Conservation (phyloP, 1,140 invertebrate genomes). For the Varroa destructor region DNA sequence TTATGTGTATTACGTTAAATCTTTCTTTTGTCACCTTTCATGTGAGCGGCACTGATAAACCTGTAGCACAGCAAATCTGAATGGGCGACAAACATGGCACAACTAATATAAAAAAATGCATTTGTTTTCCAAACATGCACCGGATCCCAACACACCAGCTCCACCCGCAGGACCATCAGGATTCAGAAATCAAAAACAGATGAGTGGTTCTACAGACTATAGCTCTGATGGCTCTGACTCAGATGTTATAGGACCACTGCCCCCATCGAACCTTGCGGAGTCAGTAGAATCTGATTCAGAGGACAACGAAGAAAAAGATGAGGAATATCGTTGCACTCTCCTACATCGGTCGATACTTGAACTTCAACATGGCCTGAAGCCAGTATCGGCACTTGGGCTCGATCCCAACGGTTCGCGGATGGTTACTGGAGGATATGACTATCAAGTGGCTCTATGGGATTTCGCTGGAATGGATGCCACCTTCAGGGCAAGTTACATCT, state of each 20-base stretch:
- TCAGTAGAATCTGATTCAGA: constrained; percentile 31
- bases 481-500: constrained; percentile 41
- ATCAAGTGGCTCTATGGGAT: constrained; percentile 92
- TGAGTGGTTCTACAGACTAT: constrained; percentile 5
- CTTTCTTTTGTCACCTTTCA: no score
- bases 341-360: constrained; percentile 43
- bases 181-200: background rate
- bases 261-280: constrained; percentile 34
- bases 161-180: background rate
- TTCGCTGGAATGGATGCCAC: constrained; percentile 92
- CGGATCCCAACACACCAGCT: background rate
- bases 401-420: constrained; percentile 84
- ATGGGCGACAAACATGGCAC: no score
- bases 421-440: constrained; percentile 78
- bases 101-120: background rate
- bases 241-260: constrained; percentile 38
- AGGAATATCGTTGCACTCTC: constrained; percentile 46
- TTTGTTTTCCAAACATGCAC: background rate
- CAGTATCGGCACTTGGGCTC: constrained; percentile 60
- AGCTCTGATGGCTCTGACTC: constrained; percentile 33
- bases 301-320: constrained; percentile 39
- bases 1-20: no score
- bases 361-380: constrained; percentile 38
- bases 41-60: no score
- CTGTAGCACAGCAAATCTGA: no score